Base-by-base conservation (phyloP, 2,888 invertebrate species). In the Adela reaumurella region DNA sequence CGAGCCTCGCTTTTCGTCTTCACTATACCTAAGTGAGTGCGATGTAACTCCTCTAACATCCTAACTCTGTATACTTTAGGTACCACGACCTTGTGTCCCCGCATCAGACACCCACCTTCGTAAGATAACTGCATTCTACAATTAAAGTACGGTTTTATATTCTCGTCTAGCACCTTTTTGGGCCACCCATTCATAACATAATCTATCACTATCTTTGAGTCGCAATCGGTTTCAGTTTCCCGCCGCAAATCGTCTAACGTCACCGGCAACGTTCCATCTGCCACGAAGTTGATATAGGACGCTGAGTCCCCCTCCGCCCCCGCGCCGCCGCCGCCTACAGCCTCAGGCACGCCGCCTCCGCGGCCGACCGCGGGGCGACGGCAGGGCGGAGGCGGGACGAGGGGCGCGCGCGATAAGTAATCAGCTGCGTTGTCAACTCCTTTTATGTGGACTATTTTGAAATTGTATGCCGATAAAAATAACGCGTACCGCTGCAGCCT, bases 331-430 rank as follows among this genome's bases (percentile, higher is more conserved):
- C 17, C 48, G 6, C 24, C 24, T 24, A 5, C 24, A 10, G 6
- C 24, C 10, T 10, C 24, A 5, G 6, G 6, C 10, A 5, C 24
- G 6, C 6, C 24, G 6, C 24, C 24, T 5, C 24, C 6, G 24
- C 24, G 24, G 6, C 24, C 24, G 24, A 5, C 6, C 24, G 6
- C 6, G 24, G 6, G 24, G 24, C 6, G 6, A n/a, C 6, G 24
- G 5, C 6, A 10, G 24, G 24, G 10, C 6, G 35, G 49, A 3
- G 11, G 17, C 4, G 19, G n/a, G n/a, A n/a, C 28, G n/a, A 17
- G 45, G 17, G 42, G 17, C 16, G 53, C 49, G 17, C 50, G 52
- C 19, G 53, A 52, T 18, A 54, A 47, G 43, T 46, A 56, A 43
- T 53, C 52, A 2, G 56, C 53, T 16, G 43, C 42, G 28, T 47